Percentiles rank a stretch among this genome's conserved stretches.
These are phyloP conservation scores for Lepidochitona cinerea DNA, from an alignment of 2,888 invertebrate species.

Conservation along the genomic window DNA sequence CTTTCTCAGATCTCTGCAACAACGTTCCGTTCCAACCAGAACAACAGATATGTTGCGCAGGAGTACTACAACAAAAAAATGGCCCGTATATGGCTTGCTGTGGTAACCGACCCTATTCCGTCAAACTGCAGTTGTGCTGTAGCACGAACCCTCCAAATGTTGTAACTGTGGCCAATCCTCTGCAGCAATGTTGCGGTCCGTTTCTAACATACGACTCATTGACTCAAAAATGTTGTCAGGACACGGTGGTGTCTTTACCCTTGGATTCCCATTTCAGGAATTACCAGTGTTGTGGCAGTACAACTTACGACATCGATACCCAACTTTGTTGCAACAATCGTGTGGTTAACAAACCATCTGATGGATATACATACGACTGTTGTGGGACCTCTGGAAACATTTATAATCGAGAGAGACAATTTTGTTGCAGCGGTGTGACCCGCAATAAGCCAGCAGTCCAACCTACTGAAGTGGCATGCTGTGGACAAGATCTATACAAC, in stretches of 20 bases:
- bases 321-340: not conserved
- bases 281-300: not conserved
- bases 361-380: not conserved
- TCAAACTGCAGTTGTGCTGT: not conserved
- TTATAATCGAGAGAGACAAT: not conserved
- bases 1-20: not conserved
- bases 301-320: not conserved
- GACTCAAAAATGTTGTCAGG: not conserved
- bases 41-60: not conserved
- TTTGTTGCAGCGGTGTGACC: not conserved
- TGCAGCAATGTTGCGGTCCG: not conserved
- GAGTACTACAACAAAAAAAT: not conserved
- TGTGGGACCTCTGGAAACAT: not conserved
- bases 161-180: not conserved
- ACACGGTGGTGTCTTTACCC: not conserved
- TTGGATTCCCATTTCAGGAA: not conserved
- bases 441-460: not conserved
- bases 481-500: not conserved
- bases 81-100: not conserved
- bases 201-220: not conserved
- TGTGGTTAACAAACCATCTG: not conserved
- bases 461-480: not conserved
- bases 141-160: not conserved
- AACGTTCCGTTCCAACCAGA: not conserved
- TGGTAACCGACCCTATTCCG: not conserved